Evolutionary conservation across 2,888 invertebrate genomes (phyloP).

Genomic region (Macropis europaea): DNA sequence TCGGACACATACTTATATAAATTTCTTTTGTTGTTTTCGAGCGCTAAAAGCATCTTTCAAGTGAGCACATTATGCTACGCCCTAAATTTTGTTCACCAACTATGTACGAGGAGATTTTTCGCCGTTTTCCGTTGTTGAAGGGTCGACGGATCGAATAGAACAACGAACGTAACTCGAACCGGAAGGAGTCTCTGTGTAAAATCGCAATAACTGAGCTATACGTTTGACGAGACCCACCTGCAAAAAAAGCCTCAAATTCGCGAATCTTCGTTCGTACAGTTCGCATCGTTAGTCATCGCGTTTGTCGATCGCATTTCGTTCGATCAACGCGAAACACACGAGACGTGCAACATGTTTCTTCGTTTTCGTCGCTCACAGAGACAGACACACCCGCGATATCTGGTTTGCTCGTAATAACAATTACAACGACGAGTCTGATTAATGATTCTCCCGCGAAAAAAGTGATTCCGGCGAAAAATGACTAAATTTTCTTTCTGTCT

Average conservation of each 20-base stretch:
- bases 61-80: too few species aligned
- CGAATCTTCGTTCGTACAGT: neutral
- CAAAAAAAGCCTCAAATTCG: neutral
- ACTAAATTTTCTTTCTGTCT: too few species aligned
- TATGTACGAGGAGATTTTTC: too few species aligned
- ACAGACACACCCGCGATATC: conserved; percentile 33
- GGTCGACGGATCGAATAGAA: too few species aligned
- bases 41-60: too few species aligned
- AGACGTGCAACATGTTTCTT: conserved; percentile 10
- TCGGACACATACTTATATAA: too few species aligned
- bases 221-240: conserved; percentile 13
- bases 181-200: neutral
- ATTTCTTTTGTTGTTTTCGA: too few species aligned
- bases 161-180: neutral
- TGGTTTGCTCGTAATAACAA: too few species aligned
- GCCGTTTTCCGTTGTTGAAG: too few species aligned
- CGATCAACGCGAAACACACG: conserved; percentile 17
- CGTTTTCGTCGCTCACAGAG: conserved; percentile 12
- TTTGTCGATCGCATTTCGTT: conserved; percentile 4
- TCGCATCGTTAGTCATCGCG: neutral
- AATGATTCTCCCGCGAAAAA: conserved; percentile 4
- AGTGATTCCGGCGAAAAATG: conserved; percentile 9
- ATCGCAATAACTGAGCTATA: conserved; percentile 1
- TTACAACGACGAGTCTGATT: conserved; percentile 35
- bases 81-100: too few species aligned